Percentiles rank a stretch among this genome's conserved stretches.
Conservation (phyloP, 2,113 vertebrate species). For the Acrocephalus arundinaceus region DNA sequence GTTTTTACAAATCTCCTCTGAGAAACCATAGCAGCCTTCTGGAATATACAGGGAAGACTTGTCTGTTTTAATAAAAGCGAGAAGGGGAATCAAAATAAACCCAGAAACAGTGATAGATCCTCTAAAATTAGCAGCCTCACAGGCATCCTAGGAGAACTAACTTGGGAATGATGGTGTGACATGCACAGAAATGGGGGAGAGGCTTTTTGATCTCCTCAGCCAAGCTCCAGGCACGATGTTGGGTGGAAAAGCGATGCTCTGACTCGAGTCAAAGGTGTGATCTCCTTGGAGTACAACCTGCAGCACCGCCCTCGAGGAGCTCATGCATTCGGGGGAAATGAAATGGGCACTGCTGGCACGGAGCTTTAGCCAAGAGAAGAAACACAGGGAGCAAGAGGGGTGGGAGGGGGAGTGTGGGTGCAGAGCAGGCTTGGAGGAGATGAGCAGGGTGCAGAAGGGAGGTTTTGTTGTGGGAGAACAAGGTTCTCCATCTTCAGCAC, state of each 20-base stretch:
- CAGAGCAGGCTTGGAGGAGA: background rate
- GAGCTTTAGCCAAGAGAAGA: background rate
- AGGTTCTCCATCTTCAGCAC: background rate
- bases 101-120: background rate
- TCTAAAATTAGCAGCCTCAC: background rate
- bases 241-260: background rate
- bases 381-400: background rate
- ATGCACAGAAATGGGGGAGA: background rate
- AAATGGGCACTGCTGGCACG: background rate
- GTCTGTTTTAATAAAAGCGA: slow-evolving; percentile 15
- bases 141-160: background rate
- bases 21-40: slow-evolving; percentile 12
- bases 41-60: slow-evolving; percentile 1
- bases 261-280: background rate
- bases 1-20: slow-evolving; percentile 1
- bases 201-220: background rate
- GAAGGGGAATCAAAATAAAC: background rate
- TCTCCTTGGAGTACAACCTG: background rate
- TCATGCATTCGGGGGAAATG: rapidly evolving
- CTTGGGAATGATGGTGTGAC: background rate
- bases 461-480: background rate
- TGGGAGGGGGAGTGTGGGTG: background rate
- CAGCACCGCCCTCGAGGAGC: background rate
- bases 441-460: background rate
- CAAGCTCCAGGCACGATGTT: background rate